A percentile compares a stretch with the other conserved stretches of the same genome.
Evolutionary conservation across 2,797 vertebrate genomes (phyloP).

Genomic region (Garrulus glandarius): DNA sequence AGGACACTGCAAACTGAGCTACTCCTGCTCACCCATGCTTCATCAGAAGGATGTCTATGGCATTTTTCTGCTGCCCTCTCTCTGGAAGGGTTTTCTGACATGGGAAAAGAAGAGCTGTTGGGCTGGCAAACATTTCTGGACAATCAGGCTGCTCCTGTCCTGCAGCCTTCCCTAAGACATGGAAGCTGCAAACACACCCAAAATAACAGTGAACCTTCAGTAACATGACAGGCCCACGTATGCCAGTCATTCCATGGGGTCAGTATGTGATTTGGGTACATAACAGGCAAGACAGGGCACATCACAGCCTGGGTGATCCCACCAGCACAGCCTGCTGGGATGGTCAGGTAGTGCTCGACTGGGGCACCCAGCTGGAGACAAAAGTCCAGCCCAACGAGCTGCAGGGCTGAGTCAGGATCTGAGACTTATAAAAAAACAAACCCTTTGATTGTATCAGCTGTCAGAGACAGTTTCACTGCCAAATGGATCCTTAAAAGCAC

Average conservation of each 20-base stretch:
- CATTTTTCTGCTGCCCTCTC: neutral
- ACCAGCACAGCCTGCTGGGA: accelerated
- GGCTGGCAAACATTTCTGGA: neutral
- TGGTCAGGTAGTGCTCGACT: accelerated
- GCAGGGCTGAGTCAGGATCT: neutral
- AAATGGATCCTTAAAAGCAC: neutral
- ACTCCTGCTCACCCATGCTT: neutral
- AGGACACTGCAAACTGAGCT: neutral
- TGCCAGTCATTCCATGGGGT: neutral
- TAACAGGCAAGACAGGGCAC: accelerated
- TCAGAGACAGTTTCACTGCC: neutral
- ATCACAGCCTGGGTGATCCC: too few species aligned
- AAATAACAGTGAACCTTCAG: neutral
- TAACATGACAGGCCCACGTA: accelerated
- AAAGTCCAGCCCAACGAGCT: neutral
- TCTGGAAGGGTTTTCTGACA: neutral
- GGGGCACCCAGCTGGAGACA: neutral
- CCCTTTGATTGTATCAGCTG: neutral
- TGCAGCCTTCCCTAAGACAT: neutral
- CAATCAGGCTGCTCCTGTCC: neutral
- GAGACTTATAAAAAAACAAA: neutral
- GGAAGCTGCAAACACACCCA: neutral
- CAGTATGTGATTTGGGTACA: neutral
- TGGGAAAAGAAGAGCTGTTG: accelerated
- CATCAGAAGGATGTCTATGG: neutral